Evolutionary conservation across 1,140 invertebrate species (phyloP).

Genomic region (Agrypnia vestita): DNA sequence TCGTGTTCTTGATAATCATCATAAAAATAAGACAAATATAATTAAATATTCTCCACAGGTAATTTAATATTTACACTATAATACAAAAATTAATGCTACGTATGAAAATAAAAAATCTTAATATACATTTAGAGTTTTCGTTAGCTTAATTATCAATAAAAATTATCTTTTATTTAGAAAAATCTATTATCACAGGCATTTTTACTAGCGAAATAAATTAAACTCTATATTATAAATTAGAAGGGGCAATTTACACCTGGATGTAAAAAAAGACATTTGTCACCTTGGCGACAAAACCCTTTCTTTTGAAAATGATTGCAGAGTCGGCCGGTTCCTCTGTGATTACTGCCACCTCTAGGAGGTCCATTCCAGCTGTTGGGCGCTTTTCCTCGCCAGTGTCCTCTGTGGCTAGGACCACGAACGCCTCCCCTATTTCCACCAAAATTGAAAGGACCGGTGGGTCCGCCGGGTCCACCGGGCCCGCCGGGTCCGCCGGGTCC

Average conservation of each 20-base stretch:
- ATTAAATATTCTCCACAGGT: slow-evolving; percentile 51
- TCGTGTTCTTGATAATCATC: too few relatives aligned
- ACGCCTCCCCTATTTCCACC: slow-evolving; percentile 67
- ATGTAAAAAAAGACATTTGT: slow-evolving; percentile 85
- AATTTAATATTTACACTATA: slow-evolving; percentile 25
- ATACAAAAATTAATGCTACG: slow-evolving; percentile 16
- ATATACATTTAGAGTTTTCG: slow-evolving; percentile 2
- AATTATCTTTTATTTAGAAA: neutral
- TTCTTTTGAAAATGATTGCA: slow-evolving; percentile 85
- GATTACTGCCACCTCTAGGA: slow-evolving; percentile 67
- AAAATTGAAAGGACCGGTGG: slow-evolving; percentile 64
- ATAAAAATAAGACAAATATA: slow-evolving; percentile 3
- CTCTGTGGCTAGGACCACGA: slow-evolving; percentile 68
- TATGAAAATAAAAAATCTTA: slow-evolving; percentile 33
- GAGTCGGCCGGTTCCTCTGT: slow-evolving; percentile 70
- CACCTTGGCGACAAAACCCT: slow-evolving; percentile 83
- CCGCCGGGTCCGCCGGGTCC: slow-evolving; percentile 57
- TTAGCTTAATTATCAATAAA: slow-evolving; percentile 28
- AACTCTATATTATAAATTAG: slow-evolving; percentile 54
- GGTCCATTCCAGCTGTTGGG: slow-evolving; percentile 72
- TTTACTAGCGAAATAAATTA: slow-evolving; percentile 5
- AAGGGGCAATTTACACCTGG: slow-evolving; percentile 78
- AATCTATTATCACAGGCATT: slow-evolving; percentile 39
- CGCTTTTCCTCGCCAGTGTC: slow-evolving; percentile 72
- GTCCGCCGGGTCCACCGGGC: slow-evolving; percentile 59